Evolutionary conservation across 1,140 invertebrate species (phyloP).

Genomic region (Leptinotarsa lineolata): DNA sequence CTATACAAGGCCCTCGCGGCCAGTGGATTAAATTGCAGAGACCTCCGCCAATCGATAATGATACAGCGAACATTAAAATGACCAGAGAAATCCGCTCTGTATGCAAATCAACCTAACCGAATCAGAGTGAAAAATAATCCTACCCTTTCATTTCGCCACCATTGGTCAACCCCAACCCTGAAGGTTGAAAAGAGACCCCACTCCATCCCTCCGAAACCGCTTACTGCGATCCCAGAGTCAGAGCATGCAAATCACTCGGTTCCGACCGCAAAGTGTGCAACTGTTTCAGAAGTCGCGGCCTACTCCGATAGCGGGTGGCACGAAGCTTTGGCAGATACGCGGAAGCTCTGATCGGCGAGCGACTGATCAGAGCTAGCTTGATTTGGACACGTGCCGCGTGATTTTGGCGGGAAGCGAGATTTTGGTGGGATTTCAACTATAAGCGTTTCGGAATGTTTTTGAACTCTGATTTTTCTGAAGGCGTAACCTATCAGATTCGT

Average conservation of each 20-base stretch:
- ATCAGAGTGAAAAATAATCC: conserved; percentile 4
- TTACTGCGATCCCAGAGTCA: conserved; percentile 15
- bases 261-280: conserved; percentile 30
- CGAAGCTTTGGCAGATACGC: conserved; percentile 18
- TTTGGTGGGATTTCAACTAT: neutral
- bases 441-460: neutral
- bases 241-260: conserved; percentile 26
- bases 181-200: neutral
- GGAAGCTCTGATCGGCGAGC: conserved; percentile 21
- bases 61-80: neutral
- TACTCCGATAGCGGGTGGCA: conserved; percentile 18
- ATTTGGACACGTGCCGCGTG: conserved; percentile 3
- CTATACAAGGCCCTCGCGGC: too few relatives aligned
- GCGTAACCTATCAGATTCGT: neutral
- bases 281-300: conserved; percentile 25
- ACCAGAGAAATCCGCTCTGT: conserved; percentile 6
- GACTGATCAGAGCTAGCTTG: neutral
- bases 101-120: conserved; percentile 7
- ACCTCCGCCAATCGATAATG: neutral
- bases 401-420: conserved; percentile 19
- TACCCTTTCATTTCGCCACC: neutral
- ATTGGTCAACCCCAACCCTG: conserved; percentile 1
- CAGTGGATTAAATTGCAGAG: neutral
- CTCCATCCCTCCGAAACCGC: conserved; percentile 4
- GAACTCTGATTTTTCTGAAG: neutral